Base-by-base conservation (phyloP, 2,113 vertebrate species). In the Stigmatopora nigra region DNA sequence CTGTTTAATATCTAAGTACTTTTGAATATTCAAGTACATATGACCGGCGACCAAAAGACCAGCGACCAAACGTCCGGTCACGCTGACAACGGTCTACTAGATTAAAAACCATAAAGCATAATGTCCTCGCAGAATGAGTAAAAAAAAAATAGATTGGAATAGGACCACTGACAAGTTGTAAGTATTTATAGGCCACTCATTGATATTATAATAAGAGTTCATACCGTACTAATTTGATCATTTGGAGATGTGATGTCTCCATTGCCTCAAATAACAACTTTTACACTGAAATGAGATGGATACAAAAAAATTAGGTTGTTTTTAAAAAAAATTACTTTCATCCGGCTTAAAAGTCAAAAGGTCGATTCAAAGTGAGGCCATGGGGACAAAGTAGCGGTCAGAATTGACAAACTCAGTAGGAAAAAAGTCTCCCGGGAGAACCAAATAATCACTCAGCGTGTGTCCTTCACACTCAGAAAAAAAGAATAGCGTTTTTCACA, bases 391-490 rank as follows among this genome's bases (percentile, higher is more conserved):
- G 38, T 41, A 41, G 38, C 38, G 38, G 38, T 3, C 38, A 41
- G 38, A 46, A 13, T 13, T 46, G 13, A 13, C 45, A 46, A 49
- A 49, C 47, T 49, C 15, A 49, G 47, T 49, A 6, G 47, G 15
- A 46, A 46, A 46, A 46, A 46, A 13, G 45, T 46, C 49, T 51
- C 49, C n/a, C 49, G 10, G 74, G 63, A 64, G 7, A 52, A 65
- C 49, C 65, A 78, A 78, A 78, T 78, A 79, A 73, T 81, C n/a
- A 56, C 31, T 8, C 69, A 45, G 59, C 63, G 56, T 31, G 52
- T 61, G 77, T 72, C 77, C 78, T 82, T 84, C 77, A 83, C 70
- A 77, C 64, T 65, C 61, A 63, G 72, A 74, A 53, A 66, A 56
- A 63, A 48, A 48, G 46, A 48, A 5, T 16, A 69, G 64, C 56